Percentiles rank a stretch among this genome's conserved stretches.
Conservation (phyloP, 2,888 invertebrate genomes). For the Eupithecia inturbata region DNA sequence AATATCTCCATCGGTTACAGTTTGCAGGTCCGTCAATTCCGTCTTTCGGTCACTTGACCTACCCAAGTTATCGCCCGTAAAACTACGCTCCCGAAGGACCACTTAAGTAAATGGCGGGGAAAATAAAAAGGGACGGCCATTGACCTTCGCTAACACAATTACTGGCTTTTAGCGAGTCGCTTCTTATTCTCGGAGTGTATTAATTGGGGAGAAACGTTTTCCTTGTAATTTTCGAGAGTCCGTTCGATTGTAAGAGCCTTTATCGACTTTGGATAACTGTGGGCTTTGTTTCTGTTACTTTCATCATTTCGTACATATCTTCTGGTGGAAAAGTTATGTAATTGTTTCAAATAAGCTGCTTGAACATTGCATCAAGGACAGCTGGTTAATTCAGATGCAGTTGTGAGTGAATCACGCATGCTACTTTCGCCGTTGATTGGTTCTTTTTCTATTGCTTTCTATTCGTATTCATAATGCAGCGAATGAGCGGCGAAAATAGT, state of each 20-base stretch:
- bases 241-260: constrained; percentile 6
- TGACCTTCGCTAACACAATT: constrained; percentile 45
- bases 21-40: not conserved
- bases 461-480: no score
- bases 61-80: constrained; percentile 25
- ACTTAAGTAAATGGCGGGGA: constrained; percentile 43
- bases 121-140: constrained; percentile 46
- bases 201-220: constrained; percentile 40
- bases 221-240: constrained; percentile 26
- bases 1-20: not conserved
- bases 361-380: not conserved
- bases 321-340: not conserved
- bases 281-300: not conserved
- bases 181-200: constrained; percentile 36
- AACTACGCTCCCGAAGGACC: constrained; percentile 29
- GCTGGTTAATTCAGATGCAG: not conserved
- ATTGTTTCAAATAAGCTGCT: not conserved
- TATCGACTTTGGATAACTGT: not conserved
- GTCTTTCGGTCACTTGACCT: constrained; percentile 21
- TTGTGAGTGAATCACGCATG: not conserved
- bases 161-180: constrained; percentile 32
- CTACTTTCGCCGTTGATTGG: not conserved
- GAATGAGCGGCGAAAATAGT: no score
- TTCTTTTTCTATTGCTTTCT: no score
- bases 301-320: not conserved